A percentile compares a stretch with the other conserved stretches of the same genome.
Conservation (phyloP, 1,140 invertebrate species). For the Platorchestia sp. region DNA sequence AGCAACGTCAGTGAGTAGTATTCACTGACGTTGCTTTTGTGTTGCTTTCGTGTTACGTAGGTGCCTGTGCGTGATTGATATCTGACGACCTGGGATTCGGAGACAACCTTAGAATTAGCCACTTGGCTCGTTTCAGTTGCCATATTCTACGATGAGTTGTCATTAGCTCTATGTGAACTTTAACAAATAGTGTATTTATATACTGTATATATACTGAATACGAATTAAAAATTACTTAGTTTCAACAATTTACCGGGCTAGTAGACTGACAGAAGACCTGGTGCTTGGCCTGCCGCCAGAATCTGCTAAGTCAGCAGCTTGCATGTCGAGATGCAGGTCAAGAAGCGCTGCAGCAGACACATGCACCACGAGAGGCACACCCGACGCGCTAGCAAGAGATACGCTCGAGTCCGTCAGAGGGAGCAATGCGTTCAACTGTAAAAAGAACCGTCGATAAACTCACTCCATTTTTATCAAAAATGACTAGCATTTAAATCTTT, state of each 20-base stretch:
- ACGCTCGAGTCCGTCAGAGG: conserved; percentile 62
- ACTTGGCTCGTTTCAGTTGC: too few species aligned
- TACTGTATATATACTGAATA: too few species aligned
- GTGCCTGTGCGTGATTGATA: too few species aligned
- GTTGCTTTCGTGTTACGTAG: too few species aligned
- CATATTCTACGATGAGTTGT: too few species aligned
- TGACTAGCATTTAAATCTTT: neutral
- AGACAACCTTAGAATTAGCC: too few species aligned
- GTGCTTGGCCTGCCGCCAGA: neutral
- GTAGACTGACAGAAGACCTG: neutral
- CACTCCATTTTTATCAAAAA: neutral
- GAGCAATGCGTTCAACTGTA: conserved; percentile 55
- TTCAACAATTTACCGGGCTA: neutral
- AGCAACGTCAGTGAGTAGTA: too few species aligned
- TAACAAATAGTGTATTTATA: too few species aligned
- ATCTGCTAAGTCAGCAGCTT: neutral
- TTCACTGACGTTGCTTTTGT: too few species aligned
- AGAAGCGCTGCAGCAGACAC: conserved; percentile 31
- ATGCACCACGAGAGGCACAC: conserved; percentile 57
- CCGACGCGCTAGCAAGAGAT: conserved; percentile 58
- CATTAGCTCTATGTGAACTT: too few species aligned
- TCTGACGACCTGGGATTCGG: too few species aligned
- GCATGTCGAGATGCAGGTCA: neutral
- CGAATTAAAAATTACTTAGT: neutral
- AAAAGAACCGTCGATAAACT: neutral